Conservation (phyloP, 2,888 invertebrate genomes). For the Calephelis perditalis region DNA sequence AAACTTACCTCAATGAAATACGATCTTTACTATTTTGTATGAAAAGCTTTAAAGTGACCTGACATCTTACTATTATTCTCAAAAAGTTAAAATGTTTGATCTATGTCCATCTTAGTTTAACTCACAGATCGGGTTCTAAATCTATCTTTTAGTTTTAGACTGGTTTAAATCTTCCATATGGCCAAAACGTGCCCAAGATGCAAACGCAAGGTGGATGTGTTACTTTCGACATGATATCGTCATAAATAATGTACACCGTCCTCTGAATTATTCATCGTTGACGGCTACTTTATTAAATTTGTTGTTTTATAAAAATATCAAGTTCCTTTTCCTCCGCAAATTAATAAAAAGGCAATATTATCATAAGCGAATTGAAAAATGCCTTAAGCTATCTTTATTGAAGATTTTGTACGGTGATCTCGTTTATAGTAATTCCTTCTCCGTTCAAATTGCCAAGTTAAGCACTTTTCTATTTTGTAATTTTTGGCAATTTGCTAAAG, state of each 20-base stretch:
- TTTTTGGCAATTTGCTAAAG: not conserved
- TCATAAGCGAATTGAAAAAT: conserved; percentile 32
- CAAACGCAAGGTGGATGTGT: conserved; percentile 63
- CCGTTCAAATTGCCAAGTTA: conserved; percentile 5
- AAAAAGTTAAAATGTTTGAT: no score
- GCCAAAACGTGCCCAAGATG: conserved; percentile 64
- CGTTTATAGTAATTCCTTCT: conserved; percentile 22
- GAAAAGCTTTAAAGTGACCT: no score
- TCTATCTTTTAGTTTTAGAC: conserved; percentile 16
- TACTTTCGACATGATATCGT: conserved; percentile 67
- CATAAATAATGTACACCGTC: conserved; percentile 72
- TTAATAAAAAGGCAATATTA: conserved; percentile 38
- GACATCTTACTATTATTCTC: no score
- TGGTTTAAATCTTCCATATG: conserved; percentile 48
- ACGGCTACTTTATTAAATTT: conserved; percentile 74
- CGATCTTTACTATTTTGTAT: no score
- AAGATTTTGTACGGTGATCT: conserved; percentile 22
- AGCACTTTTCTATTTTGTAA: not conserved
- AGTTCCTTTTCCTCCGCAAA: conserved; percentile 45
- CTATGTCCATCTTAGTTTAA: not conserved
- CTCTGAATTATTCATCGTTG: conserved; percentile 70
- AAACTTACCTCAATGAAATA: no score
- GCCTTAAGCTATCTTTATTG: conserved; percentile 26
- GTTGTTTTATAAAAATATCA: conserved; percentile 62
- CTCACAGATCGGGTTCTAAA: not conserved